Evolutionary conservation across 2,113 vertebrate species (phyloP), one percentile per base, ranked within the genome.

Genomic region (Crotalus helleri): DNA sequence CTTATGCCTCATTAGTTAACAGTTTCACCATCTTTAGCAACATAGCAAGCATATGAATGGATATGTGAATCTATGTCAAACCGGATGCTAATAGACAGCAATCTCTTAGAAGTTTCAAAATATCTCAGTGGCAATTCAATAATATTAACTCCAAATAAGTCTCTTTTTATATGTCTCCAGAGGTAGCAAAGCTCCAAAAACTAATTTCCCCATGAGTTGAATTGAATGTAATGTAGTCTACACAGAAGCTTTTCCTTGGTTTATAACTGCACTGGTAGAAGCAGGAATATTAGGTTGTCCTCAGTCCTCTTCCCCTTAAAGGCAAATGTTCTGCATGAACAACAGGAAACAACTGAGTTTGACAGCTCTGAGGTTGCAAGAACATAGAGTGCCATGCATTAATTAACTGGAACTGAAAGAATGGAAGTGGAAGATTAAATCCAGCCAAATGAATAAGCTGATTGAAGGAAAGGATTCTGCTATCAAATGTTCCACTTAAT

Each of bases 331-430:
- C 91, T 91, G 61, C 23, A 81, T 10, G 51, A 91, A 88, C 85
- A 94, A 61, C 24, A 91, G 85, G 55, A 94, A 92, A 91, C 91
- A 69, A 69, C 58, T 69, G 86, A 21, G 69, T 87, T 86, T 90
- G 91, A 94, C 61, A 92, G 59, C 53, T 94, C 85, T 89, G 61
- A 29, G 88, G 54, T 87, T 94, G 91, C 23, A 6, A 92, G 81
- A 91, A 91, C 89, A 92, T 88, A 39, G 89, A 85, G 93, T 58
- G n/a, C 54, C 89, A 91, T 29, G 11, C 89, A 91, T 91, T 92
- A 92, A 94, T 92, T 92, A 91, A 92, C 53, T 59, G 85, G 64
- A 94, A 85, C 89, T 92, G 93, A 94, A 92, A 91, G 54, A 94
- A 92, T 94, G 57, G 57, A 58, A 21, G 57, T 90, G 74, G 74